Base-by-base conservation (phyloP, 2,113 vertebrate species). In the Progne subis region DNA sequence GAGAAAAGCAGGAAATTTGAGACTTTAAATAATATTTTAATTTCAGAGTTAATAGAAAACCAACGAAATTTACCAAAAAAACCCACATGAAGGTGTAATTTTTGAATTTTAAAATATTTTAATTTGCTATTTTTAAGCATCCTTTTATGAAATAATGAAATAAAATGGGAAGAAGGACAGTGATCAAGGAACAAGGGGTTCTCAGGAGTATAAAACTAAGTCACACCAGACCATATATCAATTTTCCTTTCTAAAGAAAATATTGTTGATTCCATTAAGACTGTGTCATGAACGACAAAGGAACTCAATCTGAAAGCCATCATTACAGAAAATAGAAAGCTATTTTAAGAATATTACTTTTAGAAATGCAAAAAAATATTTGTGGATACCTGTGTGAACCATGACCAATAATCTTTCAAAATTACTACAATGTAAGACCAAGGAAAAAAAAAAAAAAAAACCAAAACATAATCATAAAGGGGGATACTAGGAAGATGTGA, bases 71-170 rank as follows among this genome's bases (percentile, higher is more conserved):
- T 44, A 80, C 14, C 4, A 12, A 67, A 89, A 71, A 86, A 21
- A 2, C 1, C 37, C 37, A 21, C 0, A 67, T 2, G 1, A 57
- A 34, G 8, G 13, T 49, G 7, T 12, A 1, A 78, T n/a, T 82
- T 82, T 46, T 12, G 12, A 37, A 26, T 4, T 43, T 81, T 41
- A 25, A 71, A 67, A 9, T 56, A 18, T 34, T 77, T 77, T 86
- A 32, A 24, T 78, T 72, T 68, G 3, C 3, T 76, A 52, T 49
- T 76, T 80, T 84, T 56, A 74, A 65, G 41, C 21, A 69, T 34
- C 1, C 19, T 52, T 65, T 56, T 2, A 78, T 29, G 15, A 82
- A 75, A 79, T 39, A 37, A 44, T 46, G 18, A n/a, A 55, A 55
- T 15, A n/a, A 59, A 60, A 14, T 29, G 9, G 41, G 14, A 47